phyloP scores from a whole-genome alignment of 2,888 invertebrate genomes.

The Drosophila austrosaltans region DNA sequence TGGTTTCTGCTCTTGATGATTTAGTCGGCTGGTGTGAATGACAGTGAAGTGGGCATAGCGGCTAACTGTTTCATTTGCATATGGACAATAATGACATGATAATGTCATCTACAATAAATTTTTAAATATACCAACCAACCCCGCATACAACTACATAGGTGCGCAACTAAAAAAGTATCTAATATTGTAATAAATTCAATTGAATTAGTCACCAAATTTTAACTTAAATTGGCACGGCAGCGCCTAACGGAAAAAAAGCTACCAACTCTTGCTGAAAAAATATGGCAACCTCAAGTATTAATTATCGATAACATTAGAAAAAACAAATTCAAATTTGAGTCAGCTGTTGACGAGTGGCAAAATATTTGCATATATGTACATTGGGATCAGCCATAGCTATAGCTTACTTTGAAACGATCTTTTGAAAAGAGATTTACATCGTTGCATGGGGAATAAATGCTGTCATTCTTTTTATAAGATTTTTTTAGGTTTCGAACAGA shows the following conservation, averaged over 20 bases:
- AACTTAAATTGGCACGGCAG: too few species aligned
- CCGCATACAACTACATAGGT: background rate
- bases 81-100: slow-evolving; percentile 17
- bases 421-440: too few species aligned
- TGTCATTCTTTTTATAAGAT: too few species aligned
- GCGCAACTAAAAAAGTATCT: background rate
- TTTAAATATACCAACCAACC: background rate
- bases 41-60: slow-evolving; percentile 27
- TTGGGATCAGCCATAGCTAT: too few species aligned
- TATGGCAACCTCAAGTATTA: background rate
- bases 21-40: slow-evolving; percentile 45
- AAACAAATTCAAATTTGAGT: too few species aligned
- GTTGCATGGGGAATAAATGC: too few species aligned
- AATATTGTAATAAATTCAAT: background rate
- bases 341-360: too few species aligned
- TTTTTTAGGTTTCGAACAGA: too few species aligned
- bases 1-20: slow-evolving; percentile 31
- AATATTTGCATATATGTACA: too few species aligned
- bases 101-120: slow-evolving; percentile 6
- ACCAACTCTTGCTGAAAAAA: background rate
- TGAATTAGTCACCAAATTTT: background rate
- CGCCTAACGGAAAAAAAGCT: too few species aligned
- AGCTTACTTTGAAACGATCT: too few species aligned
- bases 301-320: background rate
- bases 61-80: slow-evolving; percentile 38